Evolutionary conservation across 2,888 invertebrate genomes (phyloP).

Genomic region (Pasiphila rectangulata): DNA sequence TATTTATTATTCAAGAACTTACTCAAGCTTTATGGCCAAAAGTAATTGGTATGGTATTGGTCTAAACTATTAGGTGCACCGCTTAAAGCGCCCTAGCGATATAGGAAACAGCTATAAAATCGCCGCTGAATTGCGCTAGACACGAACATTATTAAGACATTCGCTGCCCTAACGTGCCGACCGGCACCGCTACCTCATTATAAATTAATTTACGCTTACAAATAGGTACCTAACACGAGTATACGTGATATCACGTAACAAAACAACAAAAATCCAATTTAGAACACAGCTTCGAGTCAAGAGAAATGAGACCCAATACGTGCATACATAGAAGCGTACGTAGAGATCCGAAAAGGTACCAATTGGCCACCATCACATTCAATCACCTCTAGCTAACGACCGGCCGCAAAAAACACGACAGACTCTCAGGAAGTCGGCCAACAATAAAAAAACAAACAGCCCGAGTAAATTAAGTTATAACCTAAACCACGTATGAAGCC

Average conservation of each 20-base stretch:
- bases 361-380: slow-evolving; percentile 76
- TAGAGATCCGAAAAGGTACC: slow-evolving; percentile 43
- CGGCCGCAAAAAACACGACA: slow-evolving; percentile 71
- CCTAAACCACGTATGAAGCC: slow-evolving; percentile 81
- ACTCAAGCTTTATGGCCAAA: neutral
- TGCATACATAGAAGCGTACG: slow-evolving; percentile 41
- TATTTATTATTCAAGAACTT: slow-evolving; percentile 4
- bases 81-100: slow-evolving; percentile 16
- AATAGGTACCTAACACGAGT: slow-evolving; percentile 36
- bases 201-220: slow-evolving; percentile 63
- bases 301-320: slow-evolving; percentile 58
- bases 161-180: slow-evolving; percentile 43
- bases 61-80: slow-evolving; percentile 9
- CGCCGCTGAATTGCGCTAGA: slow-evolving; percentile 34
- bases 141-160: slow-evolving; percentile 46
- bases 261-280: slow-evolving; percentile 48
- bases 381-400: slow-evolving; percentile 77
- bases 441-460: slow-evolving; percentile 79
- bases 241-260: slow-evolving; percentile 42
- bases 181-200: slow-evolving; percentile 47
- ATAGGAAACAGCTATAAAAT: slow-evolving; percentile 13
- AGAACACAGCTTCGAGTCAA: slow-evolving; percentile 39
- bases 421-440: slow-evolving; percentile 77
- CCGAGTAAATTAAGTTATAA: slow-evolving; percentile 80
- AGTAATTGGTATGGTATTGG: neutral